phyloP scores from a whole-genome alignment of 2,888 invertebrate genomes.

The Synanthedon andrenaeformis region DNA sequence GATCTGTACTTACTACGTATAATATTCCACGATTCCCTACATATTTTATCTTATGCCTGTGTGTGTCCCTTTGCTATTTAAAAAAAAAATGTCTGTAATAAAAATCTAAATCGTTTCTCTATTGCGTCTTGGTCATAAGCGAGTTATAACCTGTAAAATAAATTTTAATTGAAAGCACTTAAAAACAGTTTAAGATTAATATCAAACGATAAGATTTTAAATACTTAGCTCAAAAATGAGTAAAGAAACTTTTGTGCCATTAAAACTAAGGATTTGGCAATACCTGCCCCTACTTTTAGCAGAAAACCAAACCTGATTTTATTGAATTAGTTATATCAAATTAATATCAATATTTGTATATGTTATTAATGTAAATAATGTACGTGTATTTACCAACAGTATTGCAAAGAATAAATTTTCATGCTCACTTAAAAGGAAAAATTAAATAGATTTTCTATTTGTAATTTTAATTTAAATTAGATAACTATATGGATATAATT shows the following conservation, averaged over 20 bases:
- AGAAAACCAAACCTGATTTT: not conserved
- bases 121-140: too few species aligned
- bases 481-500: too few species aligned
- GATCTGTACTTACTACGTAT: too few species aligned
- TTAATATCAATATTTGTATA: conserved; percentile 30
- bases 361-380: not conserved
- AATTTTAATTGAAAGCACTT: conserved; percentile 6
- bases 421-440: not conserved
- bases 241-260: conserved; percentile 11
- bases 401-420: not conserved
- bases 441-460: not conserved
- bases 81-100: too few species aligned
- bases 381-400: not conserved
- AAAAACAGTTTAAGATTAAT: conserved; percentile 1
- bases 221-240: conserved; percentile 15
- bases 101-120: too few species aligned
- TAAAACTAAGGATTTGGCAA: not conserved
- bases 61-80: too few species aligned
- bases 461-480: too few species aligned
- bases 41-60: too few species aligned
- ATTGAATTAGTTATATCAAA: conserved; percentile 6
- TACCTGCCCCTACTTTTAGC: not conserved
- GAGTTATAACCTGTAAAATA: conserved; percentile 8
- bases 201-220: conserved; percentile 5
- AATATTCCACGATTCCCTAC: too few species aligned